Evolutionary conservation across 2,888 invertebrate genomes (phyloP).

Genomic region (Cryptophagus acutangulus): DNA sequence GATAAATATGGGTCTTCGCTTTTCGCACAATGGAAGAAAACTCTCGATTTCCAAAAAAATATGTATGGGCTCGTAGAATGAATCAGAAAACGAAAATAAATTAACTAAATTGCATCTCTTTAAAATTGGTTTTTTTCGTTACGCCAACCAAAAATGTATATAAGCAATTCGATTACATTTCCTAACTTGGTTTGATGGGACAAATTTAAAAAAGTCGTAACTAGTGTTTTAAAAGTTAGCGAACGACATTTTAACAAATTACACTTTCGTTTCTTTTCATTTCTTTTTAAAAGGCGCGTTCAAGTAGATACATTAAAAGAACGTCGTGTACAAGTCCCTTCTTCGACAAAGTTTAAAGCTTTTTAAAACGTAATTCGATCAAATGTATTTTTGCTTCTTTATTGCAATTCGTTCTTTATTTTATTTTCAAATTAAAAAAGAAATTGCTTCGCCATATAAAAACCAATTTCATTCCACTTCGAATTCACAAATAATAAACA

Average conservation of each 20-base stretch:
- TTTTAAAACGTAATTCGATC: conserved; percentile 40
- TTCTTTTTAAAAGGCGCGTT: conserved; percentile 42
- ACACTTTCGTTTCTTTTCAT: conserved; percentile 46
- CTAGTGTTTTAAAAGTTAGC: conserved; percentile 50
- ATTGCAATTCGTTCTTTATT: conserved; percentile 28
- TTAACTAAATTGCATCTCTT: not conserved
- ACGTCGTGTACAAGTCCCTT: conserved; percentile 24
- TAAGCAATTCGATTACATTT: conserved; percentile 40
- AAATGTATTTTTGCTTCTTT: conserved; percentile 30
- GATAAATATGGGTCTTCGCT: conserved; percentile 29
- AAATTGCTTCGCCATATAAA: conserved; percentile 27
- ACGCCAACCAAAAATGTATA: conserved; percentile 34
- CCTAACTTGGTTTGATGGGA: conserved; percentile 33
- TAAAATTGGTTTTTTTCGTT: conserved; percentile 20
- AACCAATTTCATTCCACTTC: too few relatives aligned
- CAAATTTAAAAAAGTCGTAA: conserved; percentile 47
- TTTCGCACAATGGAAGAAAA: too few relatives aligned
- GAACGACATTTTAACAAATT: conserved; percentile 49
- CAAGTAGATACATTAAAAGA: conserved; percentile 39
- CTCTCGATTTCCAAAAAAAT: too few relatives aligned
- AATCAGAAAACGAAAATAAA: conserved; percentile 17
- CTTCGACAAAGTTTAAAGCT: conserved; percentile 39
- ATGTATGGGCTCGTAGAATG: too few relatives aligned
- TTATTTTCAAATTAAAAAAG: too few relatives aligned
- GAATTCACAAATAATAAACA: too few relatives aligned